These are phyloP conservation scores for Drosophila neonasuta DNA, from an alignment of 2,888 invertebrate genomes.

Conservation along the genomic window DNA sequence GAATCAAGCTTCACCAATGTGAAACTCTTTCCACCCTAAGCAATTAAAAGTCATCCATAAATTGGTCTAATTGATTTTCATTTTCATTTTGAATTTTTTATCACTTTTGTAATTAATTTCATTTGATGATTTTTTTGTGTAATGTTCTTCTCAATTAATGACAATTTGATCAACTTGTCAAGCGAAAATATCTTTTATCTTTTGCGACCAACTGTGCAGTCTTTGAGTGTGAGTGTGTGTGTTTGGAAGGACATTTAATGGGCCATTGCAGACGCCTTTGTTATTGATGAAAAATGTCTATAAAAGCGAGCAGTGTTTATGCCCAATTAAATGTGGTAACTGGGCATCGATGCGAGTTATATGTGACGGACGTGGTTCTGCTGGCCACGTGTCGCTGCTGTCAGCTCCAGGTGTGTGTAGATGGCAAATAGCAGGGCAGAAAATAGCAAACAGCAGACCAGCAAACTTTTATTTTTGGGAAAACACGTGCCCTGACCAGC, in stretches of 20 bases:
- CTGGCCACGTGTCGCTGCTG: conserved; percentile 24
- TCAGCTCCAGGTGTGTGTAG: conserved; percentile 39
- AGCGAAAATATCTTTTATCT: background rate
- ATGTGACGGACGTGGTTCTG: conserved; percentile 34
- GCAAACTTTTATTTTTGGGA: conserved; percentile 2
- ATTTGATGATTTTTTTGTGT: background rate
- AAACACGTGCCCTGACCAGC: conserved; percentile 24
- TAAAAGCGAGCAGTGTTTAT: conserved; percentile 61
- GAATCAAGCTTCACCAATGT: too few relatives aligned
- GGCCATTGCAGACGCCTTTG: conserved; percentile 42
- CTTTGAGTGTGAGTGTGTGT: background rate
- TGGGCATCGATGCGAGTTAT: conserved; percentile 52
- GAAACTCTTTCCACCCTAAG: background rate
- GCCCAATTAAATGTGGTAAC: conserved; percentile 64
- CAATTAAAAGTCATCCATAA: too few relatives aligned
- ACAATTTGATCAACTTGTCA: background rate
- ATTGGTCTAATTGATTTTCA: background rate
- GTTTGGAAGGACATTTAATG: conserved; percentile 39
- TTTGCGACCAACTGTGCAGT: conserved; percentile 15
- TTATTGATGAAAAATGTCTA: conserved; percentile 67
- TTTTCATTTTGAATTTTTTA: background rate
- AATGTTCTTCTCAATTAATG: background rate
- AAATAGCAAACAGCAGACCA: background rate
- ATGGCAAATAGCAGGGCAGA: conserved; percentile 11
- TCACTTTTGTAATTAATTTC: background rate